phyloP scores from a whole-genome alignment of 2,797 vertebrate genomes.

The Coccyzus lansbergi region DNA sequence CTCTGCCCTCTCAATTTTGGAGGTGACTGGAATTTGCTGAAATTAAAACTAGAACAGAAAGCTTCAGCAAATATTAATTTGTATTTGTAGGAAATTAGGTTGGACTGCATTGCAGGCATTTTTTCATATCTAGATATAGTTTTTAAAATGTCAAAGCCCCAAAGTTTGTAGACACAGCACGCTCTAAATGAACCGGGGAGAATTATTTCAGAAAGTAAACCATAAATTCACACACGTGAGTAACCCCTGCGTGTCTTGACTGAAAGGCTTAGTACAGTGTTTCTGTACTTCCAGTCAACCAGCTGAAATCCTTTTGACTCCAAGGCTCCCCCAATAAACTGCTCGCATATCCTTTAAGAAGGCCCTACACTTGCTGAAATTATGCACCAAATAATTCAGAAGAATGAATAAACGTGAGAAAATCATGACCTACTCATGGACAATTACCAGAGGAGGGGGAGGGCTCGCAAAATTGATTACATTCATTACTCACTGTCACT shows the following conservation, averaged over 20 bases:
- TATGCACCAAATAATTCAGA: not conserved
- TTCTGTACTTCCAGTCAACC: not conserved
- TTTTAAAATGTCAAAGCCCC: not conserved
- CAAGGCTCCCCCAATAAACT: not conserved
- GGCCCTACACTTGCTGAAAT: not conserved
- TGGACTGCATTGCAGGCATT: not conserved
- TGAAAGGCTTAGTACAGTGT: not conserved
- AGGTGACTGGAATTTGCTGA: slow-evolving; percentile 12
- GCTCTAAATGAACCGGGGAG: not conserved
- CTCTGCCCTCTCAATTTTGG: not conserved
- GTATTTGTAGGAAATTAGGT: not conserved
- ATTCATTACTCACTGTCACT: not conserved
- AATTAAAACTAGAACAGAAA: slow-evolving; percentile 14
- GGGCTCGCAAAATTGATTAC: not conserved
- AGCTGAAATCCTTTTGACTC: not conserved
- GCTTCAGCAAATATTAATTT: slow-evolving; percentile 41
- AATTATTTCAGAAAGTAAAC: slow-evolving; percentile 13
- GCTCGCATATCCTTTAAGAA: not conserved
- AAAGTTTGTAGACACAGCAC: not conserved
- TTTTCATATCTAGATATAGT: not conserved
- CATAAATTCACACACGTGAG: not conserved
- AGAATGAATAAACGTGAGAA: not conserved
- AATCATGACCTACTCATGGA: not conserved
- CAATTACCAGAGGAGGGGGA: not conserved
- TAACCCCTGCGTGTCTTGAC: not conserved